These are phyloP conservation scores for Girardia tigrina DNA, from an alignment of 2,888 invertebrate species.

Conservation along the genomic window DNA sequence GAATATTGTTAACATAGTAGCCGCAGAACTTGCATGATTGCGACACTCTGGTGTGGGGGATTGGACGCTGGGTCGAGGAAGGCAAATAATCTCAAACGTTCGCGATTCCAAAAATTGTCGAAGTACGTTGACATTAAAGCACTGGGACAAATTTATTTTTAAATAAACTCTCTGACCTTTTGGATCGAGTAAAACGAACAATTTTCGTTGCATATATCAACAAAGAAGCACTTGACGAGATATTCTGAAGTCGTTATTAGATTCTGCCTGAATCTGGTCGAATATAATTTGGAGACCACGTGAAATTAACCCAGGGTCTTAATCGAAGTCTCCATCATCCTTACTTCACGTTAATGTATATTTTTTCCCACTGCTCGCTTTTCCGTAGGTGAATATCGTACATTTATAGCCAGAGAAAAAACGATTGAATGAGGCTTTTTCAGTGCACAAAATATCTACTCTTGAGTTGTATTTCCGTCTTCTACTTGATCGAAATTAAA, in stretches of 20 bases:
- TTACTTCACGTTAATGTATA: not conserved
- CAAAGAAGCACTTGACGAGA: not conserved
- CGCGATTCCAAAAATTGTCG: too few relatives aligned
- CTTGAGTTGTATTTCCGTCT: not conserved
- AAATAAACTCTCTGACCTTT: not conserved
- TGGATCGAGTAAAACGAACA: not conserved
- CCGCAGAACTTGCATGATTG: too few relatives aligned
- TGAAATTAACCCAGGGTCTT: not conserved
- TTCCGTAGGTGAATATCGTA: not conserved
- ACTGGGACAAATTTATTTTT: not conserved
- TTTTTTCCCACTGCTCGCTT: slow-evolving; percentile 9
- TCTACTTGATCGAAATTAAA: not conserved
- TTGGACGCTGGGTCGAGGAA: too few relatives aligned
- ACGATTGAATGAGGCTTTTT: not conserved
- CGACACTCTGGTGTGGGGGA: too few relatives aligned
- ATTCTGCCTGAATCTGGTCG: not conserved
- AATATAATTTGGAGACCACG: not conserved
- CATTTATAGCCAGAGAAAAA: not conserved
- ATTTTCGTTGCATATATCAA: not conserved
- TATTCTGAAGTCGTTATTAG: too few relatives aligned
- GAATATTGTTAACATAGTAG: too few relatives aligned
- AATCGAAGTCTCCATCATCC: not conserved
- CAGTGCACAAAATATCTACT: too few relatives aligned
- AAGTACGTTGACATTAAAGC: not conserved
- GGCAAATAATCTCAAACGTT: too few relatives aligned